Conservation (phyloP, 30 jellyfish, hydroid and myxozoan species). For the Mastigias papua region DNA sequence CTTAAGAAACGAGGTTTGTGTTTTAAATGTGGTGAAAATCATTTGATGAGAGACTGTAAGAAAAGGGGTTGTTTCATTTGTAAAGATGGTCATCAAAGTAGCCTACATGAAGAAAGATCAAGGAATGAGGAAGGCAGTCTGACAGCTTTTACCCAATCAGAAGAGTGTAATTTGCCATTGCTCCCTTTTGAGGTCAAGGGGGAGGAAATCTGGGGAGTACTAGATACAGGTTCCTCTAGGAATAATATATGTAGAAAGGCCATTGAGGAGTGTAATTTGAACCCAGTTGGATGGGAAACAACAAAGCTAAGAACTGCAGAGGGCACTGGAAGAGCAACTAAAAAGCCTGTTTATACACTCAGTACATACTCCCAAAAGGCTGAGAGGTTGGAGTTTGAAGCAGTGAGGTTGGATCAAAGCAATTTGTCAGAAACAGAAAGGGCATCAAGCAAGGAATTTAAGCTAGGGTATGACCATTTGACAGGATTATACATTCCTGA, state of each 20-base stretch:
- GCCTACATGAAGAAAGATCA: slow-evolving; percentile 54
- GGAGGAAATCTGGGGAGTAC: slow-evolving; percentile 26
- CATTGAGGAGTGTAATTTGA: neutral
- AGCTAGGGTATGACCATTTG: slow-evolving; percentile 33
- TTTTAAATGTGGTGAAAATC: slow-evolving; percentile 60
- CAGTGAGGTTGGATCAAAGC: slow-evolving; percentile 30
- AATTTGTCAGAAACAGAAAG: slow-evolving; percentile 27
- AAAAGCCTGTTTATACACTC: slow-evolving; percentile 42
- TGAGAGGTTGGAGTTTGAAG: slow-evolving; percentile 55
- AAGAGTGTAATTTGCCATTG: slow-evolving; percentile 56
- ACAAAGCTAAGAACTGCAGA: slow-evolving; percentile 29
- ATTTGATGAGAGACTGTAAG: slow-evolving; percentile 42
- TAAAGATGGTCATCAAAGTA: slow-evolving; percentile 56
- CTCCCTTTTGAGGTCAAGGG: slow-evolving; percentile 38
- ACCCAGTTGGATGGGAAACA: slow-evolving; percentile 53
- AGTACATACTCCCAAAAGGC: slow-evolving; percentile 24
- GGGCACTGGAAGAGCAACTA: slow-evolving; percentile 12
- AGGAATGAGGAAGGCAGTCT: slow-evolving; percentile 18
- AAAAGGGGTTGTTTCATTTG: slow-evolving; percentile 53
- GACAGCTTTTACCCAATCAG: slow-evolving; percentile 14
- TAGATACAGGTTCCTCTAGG: slow-evolving; percentile 32
- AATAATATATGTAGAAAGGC: slow-evolving; percentile 35
- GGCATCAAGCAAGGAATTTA: slow-evolving; percentile 50
- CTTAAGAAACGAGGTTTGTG: slow-evolving; percentile 42
- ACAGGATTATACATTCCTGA: slow-evolving; percentile 61